Evolutionary conservation across 2,113 vertebrate genomes (phyloP).

Genomic region (Pelecanoides urinatrix): DNA sequence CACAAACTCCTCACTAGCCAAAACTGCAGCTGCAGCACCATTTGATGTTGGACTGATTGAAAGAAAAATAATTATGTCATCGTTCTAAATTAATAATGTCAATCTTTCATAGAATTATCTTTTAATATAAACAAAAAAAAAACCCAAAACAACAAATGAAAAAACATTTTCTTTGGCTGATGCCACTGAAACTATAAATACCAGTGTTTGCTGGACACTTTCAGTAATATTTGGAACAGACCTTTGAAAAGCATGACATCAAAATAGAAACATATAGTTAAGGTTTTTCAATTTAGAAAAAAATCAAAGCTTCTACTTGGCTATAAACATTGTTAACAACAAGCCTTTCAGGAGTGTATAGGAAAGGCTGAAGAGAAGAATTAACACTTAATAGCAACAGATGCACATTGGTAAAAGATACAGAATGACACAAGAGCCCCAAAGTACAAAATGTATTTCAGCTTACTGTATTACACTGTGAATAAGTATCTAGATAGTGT

Average conservation of each 20-base stretch:
- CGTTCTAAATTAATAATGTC: not conserved
- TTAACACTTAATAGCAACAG: not conserved
- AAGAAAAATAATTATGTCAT: not conserved
- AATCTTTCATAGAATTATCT: not conserved
- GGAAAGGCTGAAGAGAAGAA: not conserved
- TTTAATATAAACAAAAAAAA: not conserved
- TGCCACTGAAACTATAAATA: not conserved
- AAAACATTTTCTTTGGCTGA: not conserved
- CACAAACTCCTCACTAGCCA: slow-evolving; percentile 89
- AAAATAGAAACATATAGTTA: not conserved
- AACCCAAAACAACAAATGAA: not conserved
- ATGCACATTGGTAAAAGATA: not conserved
- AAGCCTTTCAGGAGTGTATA: not conserved
- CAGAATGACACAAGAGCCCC: not conserved
- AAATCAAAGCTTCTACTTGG: not conserved
- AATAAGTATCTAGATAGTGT: not conserved
- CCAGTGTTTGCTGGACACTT: not conserved
- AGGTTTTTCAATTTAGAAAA: not conserved
- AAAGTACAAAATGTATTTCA: not conserved
- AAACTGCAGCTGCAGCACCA: slow-evolving; percentile 89
- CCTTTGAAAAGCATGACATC: not conserved
- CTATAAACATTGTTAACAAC: not conserved
- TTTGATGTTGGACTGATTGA: slow-evolving; percentile 88
- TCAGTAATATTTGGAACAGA: not conserved
- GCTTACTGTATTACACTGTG: not conserved